phyloP scores from a whole-genome alignment of 2,888 invertebrate genomes.

The Euspilapteryx auroguttella region DNA sequence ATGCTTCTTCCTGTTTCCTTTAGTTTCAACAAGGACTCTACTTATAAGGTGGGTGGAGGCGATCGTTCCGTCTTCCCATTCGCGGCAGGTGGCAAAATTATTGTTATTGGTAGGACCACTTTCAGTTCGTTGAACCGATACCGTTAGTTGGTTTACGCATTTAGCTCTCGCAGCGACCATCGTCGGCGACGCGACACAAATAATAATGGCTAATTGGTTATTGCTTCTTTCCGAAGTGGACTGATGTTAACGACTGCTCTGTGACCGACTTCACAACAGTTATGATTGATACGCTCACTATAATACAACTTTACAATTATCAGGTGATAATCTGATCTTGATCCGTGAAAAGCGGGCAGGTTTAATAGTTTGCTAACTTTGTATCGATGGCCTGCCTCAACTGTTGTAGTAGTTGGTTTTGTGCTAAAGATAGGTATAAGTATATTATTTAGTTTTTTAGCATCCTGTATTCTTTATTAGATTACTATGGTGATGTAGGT shows the following conservation, averaged over 20 bases:
- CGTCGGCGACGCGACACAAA: slow-evolving; percentile 44
- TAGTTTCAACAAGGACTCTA: slow-evolving; percentile 1
- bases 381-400: too few species aligned
- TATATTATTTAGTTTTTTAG: too few species aligned
- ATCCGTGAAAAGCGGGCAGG: too few species aligned
- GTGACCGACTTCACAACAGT: not conserved
- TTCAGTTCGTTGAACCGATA: slow-evolving; percentile 51
- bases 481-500: too few species aligned
- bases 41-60: slow-evolving; percentile 17
- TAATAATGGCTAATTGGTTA: slow-evolving; percentile 26
- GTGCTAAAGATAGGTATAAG: too few species aligned
- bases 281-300: not conserved
- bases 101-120: slow-evolving; percentile 47
- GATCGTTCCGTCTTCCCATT: slow-evolving; percentile 25
- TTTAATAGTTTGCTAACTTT: too few species aligned
- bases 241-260: slow-evolving; percentile 17
- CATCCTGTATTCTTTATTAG: too few species aligned
- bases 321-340: too few species aligned
- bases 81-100: slow-evolving; percentile 32
- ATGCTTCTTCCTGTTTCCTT: slow-evolving; percentile 4
- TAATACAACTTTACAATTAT: too few species aligned
- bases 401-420: too few species aligned
- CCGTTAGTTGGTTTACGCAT: slow-evolving; percentile 51
- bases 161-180: slow-evolving; percentile 32
- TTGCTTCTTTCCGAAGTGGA: slow-evolving; percentile 18